Evolutionary conservation across 2,888 invertebrate genomes (phyloP), one percentile per base, ranked within the genome.

Genomic region (Drymonia ruficornis): DNA sequence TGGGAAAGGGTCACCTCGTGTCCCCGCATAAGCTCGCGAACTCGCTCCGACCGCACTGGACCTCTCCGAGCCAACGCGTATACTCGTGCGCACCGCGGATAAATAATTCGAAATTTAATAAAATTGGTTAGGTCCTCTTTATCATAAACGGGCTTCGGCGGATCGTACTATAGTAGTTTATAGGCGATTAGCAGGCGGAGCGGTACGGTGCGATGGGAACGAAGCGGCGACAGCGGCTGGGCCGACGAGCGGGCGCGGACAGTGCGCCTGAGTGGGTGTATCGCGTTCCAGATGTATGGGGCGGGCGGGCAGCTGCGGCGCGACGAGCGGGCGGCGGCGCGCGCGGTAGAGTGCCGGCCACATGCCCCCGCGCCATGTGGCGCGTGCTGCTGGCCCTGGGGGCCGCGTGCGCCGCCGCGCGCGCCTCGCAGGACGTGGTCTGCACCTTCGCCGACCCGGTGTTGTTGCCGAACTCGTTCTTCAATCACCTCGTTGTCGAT

Each of bases 401-500:
- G 87, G 90, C 91, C 84, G 86, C 91, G 88, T 90, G 93, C 87
- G 88, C 89, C 79, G 87, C 89, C 86, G 89, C 90, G 89, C 86
- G 87, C 92, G 88, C 89, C 88, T 85, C 91, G 86, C 87, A 94
- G 81, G 95, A 95, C 86, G 95, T 96, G 86, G 95, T 96, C 85
- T 93, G 94, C 83, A 94, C 94, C 81, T 96, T 95, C 93, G 83
- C 90, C 89, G 95, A 95, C 84, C 89, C 93, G 60, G 88, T 93
- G 64, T 92, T 94, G 71, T 93, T 94, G 67, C 94, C 95, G 73
- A 91, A 94, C 65, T 96, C 95, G 72, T 94, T 94, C 72, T 96
- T 98, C 93, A 97, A 98, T 89, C 98, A 98, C 87, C 94, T 98
- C 75, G 97, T 97, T 72, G 96, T 98, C 72, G 97, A 99, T 89